Conservation (phyloP, 1,140 invertebrate species). For the Ceratosolen solmsi region DNA sequence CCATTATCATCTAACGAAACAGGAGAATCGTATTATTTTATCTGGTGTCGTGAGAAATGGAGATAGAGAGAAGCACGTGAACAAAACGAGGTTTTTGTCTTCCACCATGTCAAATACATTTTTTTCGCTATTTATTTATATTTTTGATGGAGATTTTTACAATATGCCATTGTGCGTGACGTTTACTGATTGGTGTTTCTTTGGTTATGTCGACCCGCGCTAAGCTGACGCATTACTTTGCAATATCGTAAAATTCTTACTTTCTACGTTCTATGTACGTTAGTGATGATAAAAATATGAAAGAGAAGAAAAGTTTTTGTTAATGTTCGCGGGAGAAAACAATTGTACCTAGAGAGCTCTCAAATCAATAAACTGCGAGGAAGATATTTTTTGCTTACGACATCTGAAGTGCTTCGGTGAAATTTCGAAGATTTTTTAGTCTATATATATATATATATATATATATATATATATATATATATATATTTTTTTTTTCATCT, state of each 20-base stretch:
- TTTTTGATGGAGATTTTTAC: neutral
- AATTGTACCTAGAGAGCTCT: conserved; percentile 6
- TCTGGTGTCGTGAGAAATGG: neutral
- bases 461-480: neutral
- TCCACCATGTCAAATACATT: neutral
- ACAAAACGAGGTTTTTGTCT: conserved; percentile 37
- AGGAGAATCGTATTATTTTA: conserved; percentile 2
- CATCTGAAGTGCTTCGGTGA: conserved; percentile 41
- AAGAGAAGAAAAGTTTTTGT: conserved; percentile 10
- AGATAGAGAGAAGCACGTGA: neutral
- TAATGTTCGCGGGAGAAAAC: neutral
- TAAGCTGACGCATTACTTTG: conserved; percentile 30
- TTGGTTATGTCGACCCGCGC: conserved; percentile 42
- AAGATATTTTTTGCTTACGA: conserved; percentile 40
- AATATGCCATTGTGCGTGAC: neutral
- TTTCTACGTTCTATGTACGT: neutral
- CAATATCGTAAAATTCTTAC: conserved; percentile 12
- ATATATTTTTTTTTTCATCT: too few relatives aligned
- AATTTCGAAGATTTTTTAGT: conserved; percentile 42
- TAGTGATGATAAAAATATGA: neutral
- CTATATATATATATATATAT: neutral
- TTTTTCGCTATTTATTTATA: neutral
- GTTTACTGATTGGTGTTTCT: neutral
- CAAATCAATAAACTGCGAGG: conserved; percentile 33
- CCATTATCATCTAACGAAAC: neutral